Percentiles rank a stretch among this genome's conserved stretches.
These are phyloP conservation scores for Gavialis gangeticus DNA, from an alignment of 2,113 vertebrate genomes.

Conservation along the genomic window DNA sequence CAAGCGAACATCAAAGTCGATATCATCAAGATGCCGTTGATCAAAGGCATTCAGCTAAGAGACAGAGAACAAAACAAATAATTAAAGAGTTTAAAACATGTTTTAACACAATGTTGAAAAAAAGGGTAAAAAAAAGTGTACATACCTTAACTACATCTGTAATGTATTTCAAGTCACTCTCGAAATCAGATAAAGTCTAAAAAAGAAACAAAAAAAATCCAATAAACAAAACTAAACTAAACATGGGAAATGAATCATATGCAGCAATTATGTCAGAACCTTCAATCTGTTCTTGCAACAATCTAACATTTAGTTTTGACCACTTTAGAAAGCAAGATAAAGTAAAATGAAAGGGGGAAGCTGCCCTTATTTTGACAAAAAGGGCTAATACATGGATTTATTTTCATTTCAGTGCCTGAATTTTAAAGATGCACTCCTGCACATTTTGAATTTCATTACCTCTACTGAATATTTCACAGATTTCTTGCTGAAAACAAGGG, in stretches of 20 bases:
- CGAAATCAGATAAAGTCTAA: constrained; percentile 91
- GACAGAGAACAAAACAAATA: neutral
- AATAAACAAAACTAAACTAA: neutral
- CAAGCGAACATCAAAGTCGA: constrained; percentile 93
- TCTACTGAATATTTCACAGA: neutral
- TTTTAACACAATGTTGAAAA: neutral
- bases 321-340: neutral
- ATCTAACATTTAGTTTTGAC: neutral
- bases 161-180: constrained; percentile 86
- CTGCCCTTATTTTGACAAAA: neutral
- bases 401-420: neutral
- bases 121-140: neutral
- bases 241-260: neutral
- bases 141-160: constrained; percentile 90
- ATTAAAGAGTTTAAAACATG: neutral
- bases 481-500: neutral
- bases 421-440: neutral
- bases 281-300: neutral
- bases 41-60: constrained; percentile 93
- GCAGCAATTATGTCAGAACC: neutral
- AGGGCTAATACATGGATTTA: neutral
- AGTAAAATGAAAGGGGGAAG: neutral
- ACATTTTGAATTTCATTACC: neutral
- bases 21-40: constrained; percentile 92
- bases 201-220: constrained; percentile 12